Evolutionary conservation across 2,113 vertebrate genomes (phyloP), one percentile per base, ranked within the genome.

Genomic region (Terrapene triunguis): DNA sequence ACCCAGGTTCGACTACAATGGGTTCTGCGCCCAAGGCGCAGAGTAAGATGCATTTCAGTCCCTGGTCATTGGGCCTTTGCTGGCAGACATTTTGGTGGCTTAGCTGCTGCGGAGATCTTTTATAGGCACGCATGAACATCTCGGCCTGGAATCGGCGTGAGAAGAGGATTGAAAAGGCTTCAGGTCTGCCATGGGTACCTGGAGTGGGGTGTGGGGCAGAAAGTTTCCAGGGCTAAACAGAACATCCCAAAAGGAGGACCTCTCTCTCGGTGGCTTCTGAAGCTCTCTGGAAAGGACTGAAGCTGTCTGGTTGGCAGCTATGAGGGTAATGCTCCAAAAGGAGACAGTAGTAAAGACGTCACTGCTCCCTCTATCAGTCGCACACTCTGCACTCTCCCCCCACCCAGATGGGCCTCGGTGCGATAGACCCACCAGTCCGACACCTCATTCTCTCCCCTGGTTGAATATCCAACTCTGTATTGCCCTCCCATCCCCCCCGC

Each of bases 381-480:
- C 48, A 16, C 12, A 42, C 10, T 78, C 12, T 42, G 38, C 38
- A 38, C 38, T 24, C 38, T 4, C 24, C 5, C 38, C 24, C 12
- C 24, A 47, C 12, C 74, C 44, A 6, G 25, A 44, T 25, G 6
- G n/a, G 65, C 5, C 65, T 72, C 65, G 10, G n/a, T 72, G 65
- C 2, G 17, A 72, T 3, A 38, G 8, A 38, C 51, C 51, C 53
- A 8, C 8, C 0, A 0, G 10, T 2, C 0, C 9, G 8, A 27
- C 53, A 24, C 48, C 51, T 27, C 12, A 55, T 25, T 12, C 5
- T 82, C 81, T 44, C 8, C 35, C 24, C 54, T 4, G 35, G 55
- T 53, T 3, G 42, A 11, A 74, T 17, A 24, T 2, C 4, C 80
- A 82, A 17, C n/a, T 44, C 42, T 29, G 74, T 27, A 22, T 29